Base-by-base conservation (phyloP, 2,888 invertebrate genomes). In the Listrodromus nycthemerus region DNA sequence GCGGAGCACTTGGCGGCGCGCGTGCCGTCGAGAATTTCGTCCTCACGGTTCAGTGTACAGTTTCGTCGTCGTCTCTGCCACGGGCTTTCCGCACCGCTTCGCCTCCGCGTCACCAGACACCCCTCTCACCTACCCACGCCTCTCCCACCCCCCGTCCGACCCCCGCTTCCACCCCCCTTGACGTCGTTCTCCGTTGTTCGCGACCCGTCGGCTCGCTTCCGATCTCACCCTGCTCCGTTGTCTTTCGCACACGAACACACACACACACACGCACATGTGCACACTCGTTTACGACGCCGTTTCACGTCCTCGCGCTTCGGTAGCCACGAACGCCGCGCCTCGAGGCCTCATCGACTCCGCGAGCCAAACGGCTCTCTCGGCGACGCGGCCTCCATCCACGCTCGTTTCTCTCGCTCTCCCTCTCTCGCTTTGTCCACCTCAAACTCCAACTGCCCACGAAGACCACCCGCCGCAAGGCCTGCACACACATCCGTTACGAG, bases 311-410 rank as follows among this genome's bases (percentile, higher is more conserved):
- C 76, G 84, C 83, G 82, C 82, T 85, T 73, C 81, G 80, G 85
- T 81, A 88, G 73, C 88, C 86, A 83, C 91, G 86, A 85, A 87
- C 89, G 85, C 87, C 89, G 88, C 91, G 58, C 91, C 91, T 91
- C 89, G 90, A 91, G 90, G 91, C 91, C 92, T 92, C 92, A 90
- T 91, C 91, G 91, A 91, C 88, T 92, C 90, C 89, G 88, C 91
- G 89, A 89, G 87, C 88, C 88, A 90, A 90, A 88, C 89, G 87
- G 89, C 89, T 58, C 58, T 58, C 58, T 88, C 88, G 90, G 88
- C 85, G 87, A 86, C 86, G 84, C 86, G 85, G 76, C 83, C 80
- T 76, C 79, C 48, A 63, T n/a, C 71, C 48, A 65, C 13, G 16
- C 16, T 19, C 69, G 63, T 69, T 45, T 33, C 50, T 67, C 69